Percentiles rank a stretch among this genome's conserved stretches.
Evolutionary conservation across 2,888 invertebrate species (phyloP).

Genomic region (Mactromeris polynyma): DNA sequence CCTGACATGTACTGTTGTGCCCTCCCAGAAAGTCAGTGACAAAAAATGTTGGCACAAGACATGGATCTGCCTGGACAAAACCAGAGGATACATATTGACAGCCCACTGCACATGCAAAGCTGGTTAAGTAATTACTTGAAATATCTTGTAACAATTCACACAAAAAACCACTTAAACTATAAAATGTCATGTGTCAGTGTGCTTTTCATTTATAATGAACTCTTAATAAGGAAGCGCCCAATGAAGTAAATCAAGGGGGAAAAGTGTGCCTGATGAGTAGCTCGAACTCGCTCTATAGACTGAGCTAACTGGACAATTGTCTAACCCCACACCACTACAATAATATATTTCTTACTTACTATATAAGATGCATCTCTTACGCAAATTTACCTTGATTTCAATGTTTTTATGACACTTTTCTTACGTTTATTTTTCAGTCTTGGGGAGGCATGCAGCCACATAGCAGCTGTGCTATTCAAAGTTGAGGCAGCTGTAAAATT

Average conservation of each 20-base stretch:
- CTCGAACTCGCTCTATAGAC: too few species aligned
- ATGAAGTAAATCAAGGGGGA: too few species aligned
- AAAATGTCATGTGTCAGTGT: background rate
- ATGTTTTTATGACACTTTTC: background rate
- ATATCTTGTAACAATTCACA: too few species aligned
- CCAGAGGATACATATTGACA: constrained; percentile 42
- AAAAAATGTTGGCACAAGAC: constrained; percentile 57
- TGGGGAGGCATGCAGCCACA: constrained; percentile 61
- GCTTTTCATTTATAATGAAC: too few species aligned
- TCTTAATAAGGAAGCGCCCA: background rate
- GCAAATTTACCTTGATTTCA: too few species aligned
- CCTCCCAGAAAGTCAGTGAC: constrained; percentile 51
- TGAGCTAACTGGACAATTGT: background rate
- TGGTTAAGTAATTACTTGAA: constrained; percentile 36
- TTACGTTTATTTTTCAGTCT: constrained; percentile 42
- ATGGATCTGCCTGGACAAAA: constrained; percentile 59
- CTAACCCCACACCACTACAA: background rate
- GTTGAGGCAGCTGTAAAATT: constrained; percentile 43
- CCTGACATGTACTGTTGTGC: constrained; percentile 46
- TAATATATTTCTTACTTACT: background rate
- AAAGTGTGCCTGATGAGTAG: too few species aligned
- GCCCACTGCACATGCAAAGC: constrained; percentile 67
- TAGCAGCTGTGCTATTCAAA: constrained; percentile 54
- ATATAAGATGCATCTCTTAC: too few species aligned
- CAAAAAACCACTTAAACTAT: too few species aligned